Evolutionary conservation across 2,888 invertebrate species (phyloP).

Genomic region (Acanthococcus lagerstroemiae): DNA sequence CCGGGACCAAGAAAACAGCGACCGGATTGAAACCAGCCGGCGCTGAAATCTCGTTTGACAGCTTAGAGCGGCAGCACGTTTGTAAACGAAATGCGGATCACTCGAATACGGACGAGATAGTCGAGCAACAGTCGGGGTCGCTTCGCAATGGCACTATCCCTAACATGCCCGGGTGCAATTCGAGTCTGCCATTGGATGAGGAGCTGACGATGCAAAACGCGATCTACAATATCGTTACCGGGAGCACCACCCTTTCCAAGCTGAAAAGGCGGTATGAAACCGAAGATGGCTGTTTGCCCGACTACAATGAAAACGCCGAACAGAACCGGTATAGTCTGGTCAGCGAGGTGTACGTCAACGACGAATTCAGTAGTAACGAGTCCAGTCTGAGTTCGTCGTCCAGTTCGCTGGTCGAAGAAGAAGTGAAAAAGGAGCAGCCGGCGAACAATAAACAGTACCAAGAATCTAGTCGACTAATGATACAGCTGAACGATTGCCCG

Average conservation of each 20-base stretch:
- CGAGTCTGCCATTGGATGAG: slow-evolving; percentile 59
- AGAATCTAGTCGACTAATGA: slow-evolving; percentile 55
- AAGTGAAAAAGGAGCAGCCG: slow-evolving; percentile 36
- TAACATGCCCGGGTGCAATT: not conserved
- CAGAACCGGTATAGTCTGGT: slow-evolving; percentile 52
- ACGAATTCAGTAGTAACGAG: slow-evolving; percentile 49
- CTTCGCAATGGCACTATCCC: not conserved
- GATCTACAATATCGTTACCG: slow-evolving; percentile 54
- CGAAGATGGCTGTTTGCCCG: slow-evolving; percentile 7
- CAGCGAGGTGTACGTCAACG: slow-evolving; percentile 69
- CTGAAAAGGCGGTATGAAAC: slow-evolving; percentile 36
- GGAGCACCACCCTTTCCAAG: slow-evolving; percentile 47
- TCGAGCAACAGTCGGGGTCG: not conserved
- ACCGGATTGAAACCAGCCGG: not conserved
- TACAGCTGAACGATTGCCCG: slow-evolving; percentile 71
- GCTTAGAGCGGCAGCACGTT: not conserved
- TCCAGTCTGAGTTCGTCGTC: not conserved
- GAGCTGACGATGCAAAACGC: slow-evolving; percentile 52
- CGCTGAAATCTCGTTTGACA: not conserved
- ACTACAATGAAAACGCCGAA: slow-evolving; percentile 10
- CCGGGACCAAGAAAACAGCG: not conserved
- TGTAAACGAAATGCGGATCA: not conserved
- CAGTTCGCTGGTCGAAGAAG: slow-evolving; percentile 46
- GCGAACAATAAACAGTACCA: not conserved
- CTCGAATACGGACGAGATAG: not conserved